A percentile compares a stretch with the other conserved stretches of the same genome.
phyloP scores from a whole-genome alignment of 2,113 vertebrate genomes.

The Glareola pratincola region DNA sequence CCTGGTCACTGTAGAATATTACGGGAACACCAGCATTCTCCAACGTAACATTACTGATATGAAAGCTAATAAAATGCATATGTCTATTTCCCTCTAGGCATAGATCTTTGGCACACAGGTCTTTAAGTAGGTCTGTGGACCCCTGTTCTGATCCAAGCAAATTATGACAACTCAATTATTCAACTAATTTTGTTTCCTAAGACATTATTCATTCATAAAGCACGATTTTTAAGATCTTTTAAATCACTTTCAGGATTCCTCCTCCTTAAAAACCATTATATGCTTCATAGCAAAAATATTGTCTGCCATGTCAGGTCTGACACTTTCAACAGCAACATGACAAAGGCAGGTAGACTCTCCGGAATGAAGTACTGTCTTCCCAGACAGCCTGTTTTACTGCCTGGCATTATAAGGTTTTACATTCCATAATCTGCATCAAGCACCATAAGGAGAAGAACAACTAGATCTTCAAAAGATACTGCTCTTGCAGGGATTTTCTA shows the following conservation, averaged over 20 bases:
- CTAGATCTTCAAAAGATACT: not conserved
- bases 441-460: not conserved
- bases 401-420: not conserved
- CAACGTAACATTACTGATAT: not conserved
- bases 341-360: not conserved
- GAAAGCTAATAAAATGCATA: not conserved
- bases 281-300: not conserved
- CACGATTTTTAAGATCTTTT: not conserved
- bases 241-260: not conserved
- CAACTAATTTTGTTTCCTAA: not conserved
- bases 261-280: not conserved
- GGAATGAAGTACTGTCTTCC: not conserved
- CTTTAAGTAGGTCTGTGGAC: not conserved
- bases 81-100: not conserved
- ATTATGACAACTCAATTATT: not conserved
- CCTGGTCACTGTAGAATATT: not conserved
- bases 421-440: not conserved
- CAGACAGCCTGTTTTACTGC: not conserved
- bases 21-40: not conserved
- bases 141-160: not conserved
- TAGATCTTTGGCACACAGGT: not conserved
- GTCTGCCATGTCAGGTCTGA: not conserved
- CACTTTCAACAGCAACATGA: not conserved
- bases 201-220: not conserved
- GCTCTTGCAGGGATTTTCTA: not conserved